Base-by-base conservation (phyloP, 1,140 invertebrate species). In the Rhyacophila brunnea region DNA sequence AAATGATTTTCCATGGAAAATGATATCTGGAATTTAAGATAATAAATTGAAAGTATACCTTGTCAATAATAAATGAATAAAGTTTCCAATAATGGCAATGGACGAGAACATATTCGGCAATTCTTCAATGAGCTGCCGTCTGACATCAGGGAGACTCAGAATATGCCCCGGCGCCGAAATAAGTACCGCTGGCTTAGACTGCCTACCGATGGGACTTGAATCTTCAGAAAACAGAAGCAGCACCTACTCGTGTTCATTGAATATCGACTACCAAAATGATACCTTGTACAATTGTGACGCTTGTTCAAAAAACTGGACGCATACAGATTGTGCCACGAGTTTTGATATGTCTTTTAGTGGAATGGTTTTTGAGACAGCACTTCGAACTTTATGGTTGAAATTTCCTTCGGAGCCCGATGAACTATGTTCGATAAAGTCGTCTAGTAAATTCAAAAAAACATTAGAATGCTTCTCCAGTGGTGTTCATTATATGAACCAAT, bases 241-340 rank as follows among this genome's bases (percentile, higher is more conserved):
- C 9, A 6, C 43, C 7, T 79, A 70, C 67, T 68, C 57, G 32
- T 79, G 77, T 44, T 54, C 71, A 51, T 48, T 78, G 5, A 74
- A 78, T 62, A 68, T 74, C 11, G 71, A 75, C 28, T 67, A 69
- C 11, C 74, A 75, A 64, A 77, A 77, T 72, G 75, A 77, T 60
- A 75, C 75, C 6, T 67, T 71, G 0, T 79, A 79, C 60, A 70
- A 54, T 38, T 79, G 77, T 60, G 55, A 64, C 48, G 54, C 68
- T 46, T 77, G 75, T 64, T 54, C 65, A 34, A 70, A 74, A 58
- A 54, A 50, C 40, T 35, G 71, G 68, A 71, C 67, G 58, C 48
- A 68, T 60, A 64, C 71, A 64, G 7, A 66, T 50, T 78, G 75
- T 51, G 66, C 68, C 48, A 53, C 66, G 69, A 65, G 67, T 66